These are phyloP conservation scores for Pantherophis guttatus DNA, from an alignment of 2,113 vertebrate genomes.

Conservation along the genomic window DNA sequence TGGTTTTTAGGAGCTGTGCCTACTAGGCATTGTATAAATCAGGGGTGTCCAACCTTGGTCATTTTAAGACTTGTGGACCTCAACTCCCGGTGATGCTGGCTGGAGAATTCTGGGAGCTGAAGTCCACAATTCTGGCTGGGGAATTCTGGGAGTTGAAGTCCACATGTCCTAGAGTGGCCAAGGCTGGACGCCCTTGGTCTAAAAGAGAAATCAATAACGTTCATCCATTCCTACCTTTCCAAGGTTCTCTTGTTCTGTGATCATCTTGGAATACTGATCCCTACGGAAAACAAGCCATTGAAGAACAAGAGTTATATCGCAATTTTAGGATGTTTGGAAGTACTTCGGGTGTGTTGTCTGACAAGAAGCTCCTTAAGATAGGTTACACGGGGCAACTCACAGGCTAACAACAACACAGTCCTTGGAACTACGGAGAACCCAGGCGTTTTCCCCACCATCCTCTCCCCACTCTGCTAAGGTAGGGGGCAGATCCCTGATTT, in stretches of 20 bases:
- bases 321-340: not conserved
- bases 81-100: not conserved
- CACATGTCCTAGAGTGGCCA: not conserved
- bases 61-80: not conserved
- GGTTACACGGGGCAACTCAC: not conserved
- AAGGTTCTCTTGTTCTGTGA: slow-evolving; percentile 91
- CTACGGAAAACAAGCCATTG: slow-evolving; percentile 64
- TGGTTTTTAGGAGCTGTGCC: not conserved
- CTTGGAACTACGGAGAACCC: not conserved
- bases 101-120: no score
- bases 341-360: not conserved
- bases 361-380: not conserved
- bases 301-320: not conserved
- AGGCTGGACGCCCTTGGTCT: not conserved
- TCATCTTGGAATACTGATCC: slow-evolving; percentile 89
- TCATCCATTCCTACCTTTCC: slow-evolving; percentile 85
- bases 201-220: not conserved
- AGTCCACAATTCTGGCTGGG: no score
- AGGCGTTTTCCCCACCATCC: not conserved
- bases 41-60: not conserved
- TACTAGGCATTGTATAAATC: not conserved
- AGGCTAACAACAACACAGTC: not conserved
- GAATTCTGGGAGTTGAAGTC: no score
- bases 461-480: not conserved
- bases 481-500: not conserved